Evolutionary conservation across 2,888 invertebrate species (phyloP).

Genomic region (Rhamphomyia laevipes): DNA sequence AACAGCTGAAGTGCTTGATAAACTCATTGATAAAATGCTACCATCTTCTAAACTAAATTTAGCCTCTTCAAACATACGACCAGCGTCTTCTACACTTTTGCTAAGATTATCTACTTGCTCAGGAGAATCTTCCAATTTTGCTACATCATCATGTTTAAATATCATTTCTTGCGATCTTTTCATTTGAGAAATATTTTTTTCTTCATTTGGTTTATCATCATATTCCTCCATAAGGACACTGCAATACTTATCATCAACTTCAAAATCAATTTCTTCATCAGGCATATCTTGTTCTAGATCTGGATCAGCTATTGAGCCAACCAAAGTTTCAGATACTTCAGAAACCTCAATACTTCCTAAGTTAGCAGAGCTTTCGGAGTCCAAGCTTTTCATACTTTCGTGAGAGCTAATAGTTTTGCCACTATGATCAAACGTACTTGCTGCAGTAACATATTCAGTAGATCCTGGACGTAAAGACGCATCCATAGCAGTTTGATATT

Average conservation of each 20-base stretch:
- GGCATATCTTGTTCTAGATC: constrained; percentile 39
- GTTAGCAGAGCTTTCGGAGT: constrained; percentile 81
- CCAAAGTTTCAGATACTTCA: constrained; percentile 83
- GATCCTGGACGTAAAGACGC: constrained; percentile 64
- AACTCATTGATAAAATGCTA: constrained; percentile 44
- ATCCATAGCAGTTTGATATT: constrained; percentile 79
- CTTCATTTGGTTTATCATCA: constrained; percentile 37
- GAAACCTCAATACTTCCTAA: constrained; percentile 82
- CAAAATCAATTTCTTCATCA: constrained; percentile 28
- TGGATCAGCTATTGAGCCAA: constrained; percentile 73
- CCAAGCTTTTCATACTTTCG: constrained; percentile 81
- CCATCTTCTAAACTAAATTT: constrained; percentile 46
- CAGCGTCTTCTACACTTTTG: constrained; percentile 33
- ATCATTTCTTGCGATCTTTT: constrained; percentile 86
- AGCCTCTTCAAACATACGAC: constrained; percentile 21
- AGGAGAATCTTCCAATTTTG: constrained; percentile 24
- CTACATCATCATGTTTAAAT: constrained; percentile 54
- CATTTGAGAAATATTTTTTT: constrained; percentile 59
- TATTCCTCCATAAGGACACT: constrained; percentile 48
- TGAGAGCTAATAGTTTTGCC: constrained; percentile 54
- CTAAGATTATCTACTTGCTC: constrained; percentile 28
- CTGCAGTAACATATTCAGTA: constrained; percentile 77
- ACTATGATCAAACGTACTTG: constrained; percentile 52
- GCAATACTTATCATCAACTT: constrained; percentile 41
- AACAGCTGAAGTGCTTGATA: constrained; percentile 46